Base-by-base conservation (phyloP, 1,140 invertebrate genomes). In the Camponotus vicinus region DNA sequence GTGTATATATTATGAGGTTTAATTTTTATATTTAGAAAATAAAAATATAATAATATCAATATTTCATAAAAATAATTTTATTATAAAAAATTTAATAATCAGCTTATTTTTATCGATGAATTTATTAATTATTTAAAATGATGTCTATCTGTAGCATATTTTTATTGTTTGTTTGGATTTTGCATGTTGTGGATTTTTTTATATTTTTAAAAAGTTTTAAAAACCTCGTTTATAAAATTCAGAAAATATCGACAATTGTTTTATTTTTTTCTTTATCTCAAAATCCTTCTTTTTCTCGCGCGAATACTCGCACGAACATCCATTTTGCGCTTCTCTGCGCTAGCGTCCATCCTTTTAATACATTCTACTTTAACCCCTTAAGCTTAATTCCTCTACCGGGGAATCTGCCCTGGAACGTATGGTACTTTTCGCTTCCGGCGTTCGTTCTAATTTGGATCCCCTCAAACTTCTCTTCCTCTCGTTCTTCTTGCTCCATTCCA, bases 301-400 rank as follows among this genome's bases (percentile, higher is more conserved):
- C 52, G 0, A 55, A 45, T 32, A 11, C 45, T 4, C 7, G 34
- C 45, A 8, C 7, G 34, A n/a, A 0, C 5, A 21, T 42, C 11
- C n/a, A 69, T 42, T 37, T 66, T 9, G 9, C 32, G 1, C 57
- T 40, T 55, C 6, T 55, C 34, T 69, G 15, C 5, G 18, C 13
- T 32, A 15, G 13, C 69, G n/a, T 61, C 55, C 40, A 82, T 45
- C 13, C 40, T 15, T 8, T 55, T 79, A 67, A 85, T 85, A 80
- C 37, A 67, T 83, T 75, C 55, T 75, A 61, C 79, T 75, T 83
- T 45, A 83, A 75, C 79, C 55, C 79, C 42, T 83, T 82, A 82
- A 82, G 79, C 52, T 82, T 83, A 83, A 83, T 83, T 73, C 55
- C 69, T 63, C 15, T 32, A 70, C 79, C 49, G 49, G 15, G 40